Evolutionary conservation across 2,113 vertebrate genomes (phyloP).

Genomic region (Arvicanthis niloticus): DNA sequence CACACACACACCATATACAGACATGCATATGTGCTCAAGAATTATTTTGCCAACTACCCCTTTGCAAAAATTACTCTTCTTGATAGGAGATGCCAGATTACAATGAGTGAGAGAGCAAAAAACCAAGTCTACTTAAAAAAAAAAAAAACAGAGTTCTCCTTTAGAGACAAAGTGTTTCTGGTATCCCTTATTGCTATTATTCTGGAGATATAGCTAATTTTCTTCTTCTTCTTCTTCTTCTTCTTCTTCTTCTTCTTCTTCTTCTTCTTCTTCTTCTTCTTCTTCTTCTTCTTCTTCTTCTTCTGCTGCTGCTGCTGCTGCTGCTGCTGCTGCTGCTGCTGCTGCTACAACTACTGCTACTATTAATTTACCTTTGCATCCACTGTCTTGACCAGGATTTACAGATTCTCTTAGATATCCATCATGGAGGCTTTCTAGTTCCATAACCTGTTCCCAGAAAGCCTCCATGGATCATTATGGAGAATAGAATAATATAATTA

Average conservation of each 20-base stretch:
- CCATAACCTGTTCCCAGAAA: neutral
- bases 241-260: too few species aligned
- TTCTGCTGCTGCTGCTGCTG: too few species aligned
- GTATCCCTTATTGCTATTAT: neutral
- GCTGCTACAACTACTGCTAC: neutral
- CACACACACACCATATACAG: too few species aligned
- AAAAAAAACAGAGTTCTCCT: neutral
- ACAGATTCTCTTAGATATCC: neutral
- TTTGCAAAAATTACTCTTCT: neutral
- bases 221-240: too few species aligned
- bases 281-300: too few species aligned
- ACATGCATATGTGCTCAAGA: neutral
- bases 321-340: too few species aligned
- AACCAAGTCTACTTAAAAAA: neutral
- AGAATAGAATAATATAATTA: neutral
- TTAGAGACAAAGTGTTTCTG: neutral
- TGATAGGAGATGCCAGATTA: neutral
- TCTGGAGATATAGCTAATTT: neutral
- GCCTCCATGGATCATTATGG: neutral
- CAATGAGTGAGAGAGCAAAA: neutral
- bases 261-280: too few species aligned
- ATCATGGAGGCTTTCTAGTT: neutral
- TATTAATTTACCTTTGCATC: neutral
- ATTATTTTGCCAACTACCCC: neutral
- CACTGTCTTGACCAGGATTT: neutral